Evolutionary conservation across 2,113 vertebrate species (phyloP).

Genomic region (Seriola aureovittata): DNA sequence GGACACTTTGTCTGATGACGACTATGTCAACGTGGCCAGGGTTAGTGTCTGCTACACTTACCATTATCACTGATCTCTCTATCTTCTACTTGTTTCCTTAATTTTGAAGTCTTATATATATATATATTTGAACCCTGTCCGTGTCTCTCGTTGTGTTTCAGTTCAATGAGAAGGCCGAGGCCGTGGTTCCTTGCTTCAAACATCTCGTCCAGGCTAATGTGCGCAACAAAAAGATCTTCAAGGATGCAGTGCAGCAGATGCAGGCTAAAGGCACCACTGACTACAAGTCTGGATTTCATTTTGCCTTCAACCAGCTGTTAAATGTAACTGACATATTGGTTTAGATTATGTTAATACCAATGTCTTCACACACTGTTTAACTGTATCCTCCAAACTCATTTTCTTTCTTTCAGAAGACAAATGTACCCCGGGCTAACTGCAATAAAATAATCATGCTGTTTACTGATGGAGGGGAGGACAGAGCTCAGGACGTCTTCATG

Average conservation of each 20-base stretch:
- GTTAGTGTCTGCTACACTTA: constrained; percentile 59
- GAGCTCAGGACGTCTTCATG: constrained; percentile 97
- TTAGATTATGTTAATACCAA: not conserved
- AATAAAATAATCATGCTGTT: constrained; percentile 99
- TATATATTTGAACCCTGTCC: not conserved
- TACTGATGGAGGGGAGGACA: constrained; percentile 96
- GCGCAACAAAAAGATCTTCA: constrained; percentile 98
- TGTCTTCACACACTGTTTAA: not conserved
- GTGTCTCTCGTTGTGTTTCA: constrained; percentile 68
- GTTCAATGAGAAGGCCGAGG: constrained; percentile 98
- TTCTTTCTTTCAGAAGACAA: constrained; percentile 84
- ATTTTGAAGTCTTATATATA: not conserved
- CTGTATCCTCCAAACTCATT: not conserved
- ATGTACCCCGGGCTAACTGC: constrained; percentile 96
- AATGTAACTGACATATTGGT: constrained; percentile 87
- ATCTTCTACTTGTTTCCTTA: not conserved
- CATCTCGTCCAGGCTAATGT: constrained; percentile 98
- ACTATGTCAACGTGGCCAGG: constrained; percentile 87
- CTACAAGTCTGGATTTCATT: constrained; percentile 98
- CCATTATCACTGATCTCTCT: not conserved
- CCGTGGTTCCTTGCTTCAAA: constrained; percentile 94
- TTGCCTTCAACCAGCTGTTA: constrained; percentile 97
- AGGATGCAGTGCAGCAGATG: constrained; percentile 96
- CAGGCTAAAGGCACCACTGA: constrained; percentile 97
- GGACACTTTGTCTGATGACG: constrained; percentile 94